These are phyloP conservation scores for Eulemur mongoz DNA, from an alignment of 2,797 vertebrate species.

Conservation along the genomic window DNA sequence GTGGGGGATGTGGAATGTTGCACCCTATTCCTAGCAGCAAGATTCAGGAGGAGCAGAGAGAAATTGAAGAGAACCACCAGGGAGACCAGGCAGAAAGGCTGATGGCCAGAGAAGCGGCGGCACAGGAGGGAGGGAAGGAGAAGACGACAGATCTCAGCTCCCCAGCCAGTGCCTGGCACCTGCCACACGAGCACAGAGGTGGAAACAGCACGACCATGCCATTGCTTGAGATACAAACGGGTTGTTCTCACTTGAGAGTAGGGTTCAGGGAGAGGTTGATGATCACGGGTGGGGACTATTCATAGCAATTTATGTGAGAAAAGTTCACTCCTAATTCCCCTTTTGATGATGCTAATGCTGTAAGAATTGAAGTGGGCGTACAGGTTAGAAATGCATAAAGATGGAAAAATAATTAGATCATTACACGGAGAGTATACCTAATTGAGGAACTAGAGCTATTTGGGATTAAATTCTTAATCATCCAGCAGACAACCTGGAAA, in stretches of 20 bases:
- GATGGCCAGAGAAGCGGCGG: background rate
- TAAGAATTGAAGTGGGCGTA: constrained; percentile 18
- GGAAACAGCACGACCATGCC: background rate
- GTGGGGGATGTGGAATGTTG: too few species aligned
- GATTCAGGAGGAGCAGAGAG: background rate
- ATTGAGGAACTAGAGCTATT: background rate
- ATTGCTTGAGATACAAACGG: background rate
- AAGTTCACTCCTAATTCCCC: constrained; percentile 9
- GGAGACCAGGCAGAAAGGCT: background rate
- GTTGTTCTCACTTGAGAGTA: background rate
- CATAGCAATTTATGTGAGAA: background rate
- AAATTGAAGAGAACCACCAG: background rate
- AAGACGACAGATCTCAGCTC: background rate
- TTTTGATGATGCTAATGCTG: background rate
- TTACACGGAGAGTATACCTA: background rate
- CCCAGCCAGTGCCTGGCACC: background rate
- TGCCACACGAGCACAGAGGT: background rate
- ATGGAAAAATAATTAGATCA: constrained; percentile 22
- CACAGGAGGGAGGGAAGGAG: background rate
- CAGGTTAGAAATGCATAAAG: background rate
- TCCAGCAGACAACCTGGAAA: background rate
- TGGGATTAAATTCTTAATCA: constrained; percentile 29
- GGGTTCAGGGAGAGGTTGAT: background rate
- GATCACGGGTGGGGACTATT: background rate
- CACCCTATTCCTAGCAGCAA: background rate